Percentiles rank a stretch among this genome's conserved stretches.
phyloP scores from a whole-genome alignment of 2,797 vertebrate genomes.

The Cossypha caffra region DNA sequence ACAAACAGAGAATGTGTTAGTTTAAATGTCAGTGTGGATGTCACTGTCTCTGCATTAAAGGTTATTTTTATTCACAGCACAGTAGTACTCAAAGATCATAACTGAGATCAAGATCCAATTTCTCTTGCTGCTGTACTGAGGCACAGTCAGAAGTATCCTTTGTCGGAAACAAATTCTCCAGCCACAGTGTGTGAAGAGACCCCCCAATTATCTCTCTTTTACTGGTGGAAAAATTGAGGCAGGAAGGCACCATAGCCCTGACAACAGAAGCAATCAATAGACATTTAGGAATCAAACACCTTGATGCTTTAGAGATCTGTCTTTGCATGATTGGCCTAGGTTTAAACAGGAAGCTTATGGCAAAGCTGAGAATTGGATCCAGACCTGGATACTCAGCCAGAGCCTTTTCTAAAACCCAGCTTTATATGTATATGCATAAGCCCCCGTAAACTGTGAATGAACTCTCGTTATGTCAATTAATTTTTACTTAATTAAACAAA shows the following conservation, averaged over 20 bases:
- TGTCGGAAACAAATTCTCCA: not conserved
- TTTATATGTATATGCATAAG: not conserved
- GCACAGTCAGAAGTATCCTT: not conserved
- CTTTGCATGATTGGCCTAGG: not conserved
- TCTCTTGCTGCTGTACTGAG: not conserved
- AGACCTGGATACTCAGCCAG: not conserved
- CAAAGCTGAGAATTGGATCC: conserved; percentile 49
- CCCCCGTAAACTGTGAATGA: conserved; percentile 39
- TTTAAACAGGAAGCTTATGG: not conserved
- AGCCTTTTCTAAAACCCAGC: not conserved
- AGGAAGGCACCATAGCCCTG: not conserved
- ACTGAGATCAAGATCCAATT: not conserved
- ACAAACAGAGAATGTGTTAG: not conserved
- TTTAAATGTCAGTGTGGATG: not conserved
- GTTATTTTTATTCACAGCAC: not conserved
- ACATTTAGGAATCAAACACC: not conserved
- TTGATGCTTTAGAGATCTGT: not conserved
- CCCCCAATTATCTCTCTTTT: not conserved
- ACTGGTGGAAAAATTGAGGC: not conserved
- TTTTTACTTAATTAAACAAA: conserved; percentile 55
- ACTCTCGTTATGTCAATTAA: conserved; percentile 53
- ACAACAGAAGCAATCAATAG: not conserved
- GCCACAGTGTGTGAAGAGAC: not conserved
- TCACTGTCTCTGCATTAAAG: not conserved
- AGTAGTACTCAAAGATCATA: not conserved